A percentile compares a stretch with the other conserved stretches of the same genome.
phyloP scores from a whole-genome alignment of 2,797 vertebrate genomes.

The Ataeniobius toweri region DNA sequence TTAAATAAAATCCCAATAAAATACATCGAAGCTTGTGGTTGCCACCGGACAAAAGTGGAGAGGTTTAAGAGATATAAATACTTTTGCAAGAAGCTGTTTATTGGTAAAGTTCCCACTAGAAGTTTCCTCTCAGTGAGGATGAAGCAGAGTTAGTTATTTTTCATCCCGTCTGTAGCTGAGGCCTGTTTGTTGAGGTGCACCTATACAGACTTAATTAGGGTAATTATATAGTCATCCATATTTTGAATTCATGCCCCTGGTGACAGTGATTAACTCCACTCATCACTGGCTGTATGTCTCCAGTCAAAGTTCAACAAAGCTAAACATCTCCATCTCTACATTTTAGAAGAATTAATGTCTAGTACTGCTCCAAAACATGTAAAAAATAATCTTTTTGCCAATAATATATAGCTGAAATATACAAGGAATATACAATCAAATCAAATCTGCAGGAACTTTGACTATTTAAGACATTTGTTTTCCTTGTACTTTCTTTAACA shows the following conservation, averaged over 20 bases:
- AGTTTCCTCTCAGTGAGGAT: neutral
- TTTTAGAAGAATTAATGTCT: neutral
- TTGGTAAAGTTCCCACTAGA: neutral
- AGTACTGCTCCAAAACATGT: neutral
- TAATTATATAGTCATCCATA: neutral
- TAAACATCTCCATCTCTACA: neutral
- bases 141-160: neutral
- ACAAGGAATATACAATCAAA: neutral
- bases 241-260: neutral
- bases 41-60: neutral
- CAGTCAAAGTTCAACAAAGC: neutral
- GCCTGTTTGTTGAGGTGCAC: neutral
- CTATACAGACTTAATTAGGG: neutral
- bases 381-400: neutral
- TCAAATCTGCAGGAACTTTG: neutral
- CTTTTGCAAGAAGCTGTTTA: neutral
- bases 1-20: neutral
- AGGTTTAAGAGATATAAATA: neutral
- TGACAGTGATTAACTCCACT: neutral
- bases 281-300: neutral
- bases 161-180: neutral
- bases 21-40: neutral
- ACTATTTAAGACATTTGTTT: neutral
- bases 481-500: neutral
- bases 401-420: neutral